Conservation (phyloP, 1,140 invertebrate species). For the Goniozus legneri region DNA sequence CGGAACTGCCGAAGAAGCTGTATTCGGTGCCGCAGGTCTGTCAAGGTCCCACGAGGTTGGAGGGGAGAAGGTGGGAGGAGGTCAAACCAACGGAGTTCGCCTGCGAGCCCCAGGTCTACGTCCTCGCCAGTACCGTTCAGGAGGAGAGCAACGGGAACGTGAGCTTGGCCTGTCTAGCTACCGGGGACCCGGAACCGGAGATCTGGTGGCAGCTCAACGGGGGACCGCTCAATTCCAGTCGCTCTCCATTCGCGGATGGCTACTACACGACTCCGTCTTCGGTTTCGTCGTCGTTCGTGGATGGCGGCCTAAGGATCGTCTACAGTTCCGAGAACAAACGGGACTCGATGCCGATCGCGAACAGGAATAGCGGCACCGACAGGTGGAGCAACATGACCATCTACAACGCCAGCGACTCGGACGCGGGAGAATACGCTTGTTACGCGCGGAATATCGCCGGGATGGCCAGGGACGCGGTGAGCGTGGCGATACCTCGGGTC, state of each 20-base stretch:
- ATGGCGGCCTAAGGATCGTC: background rate
- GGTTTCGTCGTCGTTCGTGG: background rate
- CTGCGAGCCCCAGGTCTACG: constrained; percentile 66
- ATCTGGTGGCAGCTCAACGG: constrained; percentile 82
- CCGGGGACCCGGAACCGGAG: constrained; percentile 78
- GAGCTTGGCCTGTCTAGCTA: constrained; percentile 75
- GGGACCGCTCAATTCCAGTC: constrained; percentile 54
- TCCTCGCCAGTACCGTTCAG: constrained; percentile 62
- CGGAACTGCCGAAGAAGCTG: constrained; percentile 58
- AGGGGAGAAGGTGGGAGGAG: constrained; percentile 64
- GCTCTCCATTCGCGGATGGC: constrained; percentile 17
- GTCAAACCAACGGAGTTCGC: constrained; percentile 68
- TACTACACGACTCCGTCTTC: background rate
- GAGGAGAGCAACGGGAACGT: constrained; percentile 71
- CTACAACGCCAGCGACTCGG: constrained; percentile 69
- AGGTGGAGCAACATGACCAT: constrained; percentile 72
- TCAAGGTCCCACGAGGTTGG: constrained; percentile 58
- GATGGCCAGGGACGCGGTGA: constrained; percentile 64
- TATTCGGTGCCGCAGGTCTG: constrained; percentile 67
- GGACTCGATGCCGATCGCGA: background rate
- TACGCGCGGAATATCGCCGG: constrained; percentile 73
- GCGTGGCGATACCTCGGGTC: constrained; percentile 68
- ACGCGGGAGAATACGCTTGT: constrained; percentile 80
- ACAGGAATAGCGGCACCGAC: constrained; percentile 27
- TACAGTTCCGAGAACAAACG: constrained; percentile 4